A percentile compares a stretch with the other conserved stretches of the same genome.
These are phyloP conservation scores for Irena cyanogastra DNA, from an alignment of 2,113 vertebrate genomes.

Conservation along the genomic window DNA sequence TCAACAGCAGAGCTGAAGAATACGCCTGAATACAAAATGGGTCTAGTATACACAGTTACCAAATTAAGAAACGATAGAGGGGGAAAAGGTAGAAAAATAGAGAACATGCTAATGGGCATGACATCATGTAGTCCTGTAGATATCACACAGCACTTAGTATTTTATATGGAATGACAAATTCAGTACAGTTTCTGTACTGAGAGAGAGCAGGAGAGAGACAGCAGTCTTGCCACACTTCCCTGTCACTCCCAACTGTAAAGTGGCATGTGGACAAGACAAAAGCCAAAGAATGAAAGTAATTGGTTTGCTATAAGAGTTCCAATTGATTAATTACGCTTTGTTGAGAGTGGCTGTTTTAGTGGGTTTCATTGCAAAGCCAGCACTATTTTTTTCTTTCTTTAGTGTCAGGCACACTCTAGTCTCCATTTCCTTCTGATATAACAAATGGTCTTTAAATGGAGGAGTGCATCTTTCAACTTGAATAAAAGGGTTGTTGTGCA, in stretches of 20 bases:
- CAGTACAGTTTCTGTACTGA: neutral
- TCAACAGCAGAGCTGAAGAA: neutral
- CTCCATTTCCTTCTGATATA: slow-evolving; percentile 61
- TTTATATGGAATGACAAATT: slow-evolving; percentile 4
- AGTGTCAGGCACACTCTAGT: neutral
- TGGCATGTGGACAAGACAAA: neutral
- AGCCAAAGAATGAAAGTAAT: neutral
- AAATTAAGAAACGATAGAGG: neutral
- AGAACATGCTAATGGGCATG: neutral
- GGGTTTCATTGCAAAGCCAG: neutral
- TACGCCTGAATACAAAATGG: neutral
- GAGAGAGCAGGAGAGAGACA: neutral
- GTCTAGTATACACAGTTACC: neutral
- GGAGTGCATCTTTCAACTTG: slow-evolving; percentile 54
- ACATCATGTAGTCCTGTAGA: neutral
- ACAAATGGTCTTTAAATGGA: slow-evolving; percentile 42
- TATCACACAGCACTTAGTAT: neutral
- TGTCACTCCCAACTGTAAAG: neutral
- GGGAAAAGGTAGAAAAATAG: neutral
- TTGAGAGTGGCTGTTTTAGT: neutral
- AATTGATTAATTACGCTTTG: neutral
- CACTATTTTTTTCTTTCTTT: neutral
- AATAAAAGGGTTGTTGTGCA: slow-evolving; percentile 34
- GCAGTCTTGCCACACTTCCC: neutral
- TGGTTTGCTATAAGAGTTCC: neutral